Conservation (phyloP, 1,140 invertebrate genomes). For the Helicoverpa zea region DNA sequence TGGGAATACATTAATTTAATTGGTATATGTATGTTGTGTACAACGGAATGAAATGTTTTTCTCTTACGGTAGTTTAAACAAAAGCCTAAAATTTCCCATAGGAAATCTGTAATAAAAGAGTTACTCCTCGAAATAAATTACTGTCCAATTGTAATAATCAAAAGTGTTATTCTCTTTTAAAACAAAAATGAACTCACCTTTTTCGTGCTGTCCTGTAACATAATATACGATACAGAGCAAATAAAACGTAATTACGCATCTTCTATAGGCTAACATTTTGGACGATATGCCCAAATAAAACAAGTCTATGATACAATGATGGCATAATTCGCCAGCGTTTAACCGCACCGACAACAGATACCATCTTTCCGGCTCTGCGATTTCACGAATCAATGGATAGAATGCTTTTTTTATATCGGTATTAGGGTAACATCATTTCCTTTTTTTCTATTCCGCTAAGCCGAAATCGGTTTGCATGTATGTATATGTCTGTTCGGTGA, state of each 20-base stretch:
- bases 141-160: not conserved
- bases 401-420: not conserved
- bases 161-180: not conserved
- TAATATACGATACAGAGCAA: conserved; percentile 1
- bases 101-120: too few relatives aligned
- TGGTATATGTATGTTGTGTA: too few relatives aligned
- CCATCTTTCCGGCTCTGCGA: conserved; percentile 60
- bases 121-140: not conserved
- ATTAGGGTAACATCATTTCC: not conserved
- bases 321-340: conserved; percentile 56
- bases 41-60: too few relatives aligned
- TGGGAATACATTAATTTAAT: conserved; percentile 39
- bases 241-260: conserved; percentile 19
- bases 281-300: conserved; percentile 56
- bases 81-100: too few relatives aligned
- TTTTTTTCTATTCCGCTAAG: conserved; percentile 35
- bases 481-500: conserved; percentile 12
- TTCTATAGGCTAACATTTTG: conserved; percentile 52
- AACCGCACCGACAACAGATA: conserved; percentile 52
- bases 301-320: conserved; percentile 57
- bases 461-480: conserved; percentile 20
- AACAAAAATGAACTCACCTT: conserved; percentile 36
- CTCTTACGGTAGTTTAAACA: too few relatives aligned
- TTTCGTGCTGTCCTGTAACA: conserved; percentile 42
- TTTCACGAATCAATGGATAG: conserved; percentile 53